These are phyloP conservation scores for Abramis brama DNA, from an alignment of 2,113 vertebrate species.

Conservation along the genomic window DNA sequence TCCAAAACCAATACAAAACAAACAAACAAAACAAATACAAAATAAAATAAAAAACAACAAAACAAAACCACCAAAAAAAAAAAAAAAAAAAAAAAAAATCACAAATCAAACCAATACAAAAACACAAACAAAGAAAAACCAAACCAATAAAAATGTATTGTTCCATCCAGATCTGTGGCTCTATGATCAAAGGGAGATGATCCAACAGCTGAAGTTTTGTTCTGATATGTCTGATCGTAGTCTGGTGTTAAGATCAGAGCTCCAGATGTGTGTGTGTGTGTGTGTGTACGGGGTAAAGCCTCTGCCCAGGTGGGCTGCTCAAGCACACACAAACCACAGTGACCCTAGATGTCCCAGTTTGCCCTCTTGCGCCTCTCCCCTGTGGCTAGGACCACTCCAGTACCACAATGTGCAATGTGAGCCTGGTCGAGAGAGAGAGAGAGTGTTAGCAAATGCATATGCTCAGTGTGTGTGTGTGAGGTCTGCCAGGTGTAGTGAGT, in stretches of 20 bases:
- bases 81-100: no score
- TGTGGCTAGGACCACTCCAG: slow-evolving; percentile 25
- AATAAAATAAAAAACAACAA: no score
- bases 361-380: slow-evolving; percentile 28
- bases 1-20: background rate
- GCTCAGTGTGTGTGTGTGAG: slow-evolving; percentile 65
- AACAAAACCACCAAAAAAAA: no score
- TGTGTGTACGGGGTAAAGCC: slow-evolving; percentile 48
- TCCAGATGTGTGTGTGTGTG: slow-evolving; percentile 45
- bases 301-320: slow-evolving; percentile 70
- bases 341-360: slow-evolving; percentile 54
- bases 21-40: no score
- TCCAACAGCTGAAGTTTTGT: slow-evolving; percentile 1
- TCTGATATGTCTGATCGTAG: background rate
- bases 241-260: slow-evolving; percentile 21
- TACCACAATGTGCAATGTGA: background rate
- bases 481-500: slow-evolving; percentile 76
- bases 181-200: background rate
- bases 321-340: slow-evolving; percentile 61
- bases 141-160: background rate
- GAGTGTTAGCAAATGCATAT: slow-evolving; percentile 39
- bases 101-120: no score
- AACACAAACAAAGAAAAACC: background rate
- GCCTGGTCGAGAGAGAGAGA: background rate
- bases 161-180: background rate